Conservation (phyloP, 2,113 vertebrate genomes). For the Proterorhinus semilunaris region DNA sequence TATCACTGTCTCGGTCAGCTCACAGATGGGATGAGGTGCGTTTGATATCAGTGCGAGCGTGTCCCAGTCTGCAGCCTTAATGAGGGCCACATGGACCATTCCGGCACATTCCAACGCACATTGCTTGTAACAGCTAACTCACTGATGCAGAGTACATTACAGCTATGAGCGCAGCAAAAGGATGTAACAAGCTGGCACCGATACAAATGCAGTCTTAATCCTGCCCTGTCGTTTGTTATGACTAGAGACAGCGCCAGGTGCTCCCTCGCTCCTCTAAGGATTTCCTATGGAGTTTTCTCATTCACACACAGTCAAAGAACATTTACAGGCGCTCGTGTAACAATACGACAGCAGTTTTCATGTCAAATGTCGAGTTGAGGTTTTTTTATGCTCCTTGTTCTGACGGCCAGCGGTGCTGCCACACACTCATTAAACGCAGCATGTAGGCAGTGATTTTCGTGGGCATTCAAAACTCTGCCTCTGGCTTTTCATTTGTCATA, state of each 20-base stretch:
- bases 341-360: slow-evolving; percentile 51
- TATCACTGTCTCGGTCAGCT: slow-evolving; percentile 48
- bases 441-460: slow-evolving; percentile 42
- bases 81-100: slow-evolving; percentile 55
- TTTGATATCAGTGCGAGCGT: slow-evolving; percentile 44
- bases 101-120: slow-evolving; percentile 38
- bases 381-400: slow-evolving; percentile 34
- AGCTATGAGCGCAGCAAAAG: slow-evolving; percentile 45
- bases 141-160: slow-evolving; percentile 37
- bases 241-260: slow-evolving; percentile 72
- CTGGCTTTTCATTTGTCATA: slow-evolving; percentile 21
- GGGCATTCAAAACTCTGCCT: slow-evolving; percentile 25
- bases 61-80: slow-evolving; percentile 59
- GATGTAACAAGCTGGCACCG: slow-evolving; percentile 63
- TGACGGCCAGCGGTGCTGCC: slow-evolving; percentile 36
- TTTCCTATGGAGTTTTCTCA: slow-evolving; percentile 55
- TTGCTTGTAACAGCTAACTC: slow-evolving; percentile 29
- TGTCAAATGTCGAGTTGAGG: slow-evolving; percentile 49
- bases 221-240: slow-evolving; percentile 68
- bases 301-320: slow-evolving; percentile 47
- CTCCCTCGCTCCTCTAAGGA: slow-evolving; percentile 50
- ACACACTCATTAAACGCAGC: slow-evolving; percentile 58
- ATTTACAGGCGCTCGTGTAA: slow-evolving; percentile 54
- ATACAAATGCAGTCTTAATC: slow-evolving; percentile 69
- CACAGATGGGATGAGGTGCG: slow-evolving; percentile 59